Base-by-base conservation (phyloP, 1,140 invertebrate species). In the Diploscapter pachys region DNA sequence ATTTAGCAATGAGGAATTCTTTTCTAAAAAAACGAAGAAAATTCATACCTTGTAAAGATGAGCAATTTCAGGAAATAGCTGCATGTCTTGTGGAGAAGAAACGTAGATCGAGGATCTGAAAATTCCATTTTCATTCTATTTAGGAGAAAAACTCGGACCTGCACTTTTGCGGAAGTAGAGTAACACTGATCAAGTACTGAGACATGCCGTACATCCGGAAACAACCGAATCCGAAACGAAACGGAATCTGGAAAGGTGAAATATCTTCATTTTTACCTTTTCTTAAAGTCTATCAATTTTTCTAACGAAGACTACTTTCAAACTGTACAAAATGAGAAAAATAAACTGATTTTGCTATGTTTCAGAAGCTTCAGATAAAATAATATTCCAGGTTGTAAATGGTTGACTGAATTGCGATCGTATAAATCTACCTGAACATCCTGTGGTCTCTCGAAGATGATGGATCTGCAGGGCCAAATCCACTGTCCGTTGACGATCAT, bases 121-220 rank as follows among this genome's bases (percentile, higher is more conserved):
- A 54, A n/a, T 9, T 79, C 55, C 5, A 8, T 55, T 8, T 68
- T 52, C n/a, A 55, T 53, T 55, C n/a, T 6, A 52, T 52, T 73
- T 6, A 50, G 49, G 50, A 49, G 9, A 31, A 31, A 31, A 31
- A 31, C 31, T 9, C 71, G n/a, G 50, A 79, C 73, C 76, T 66
- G 64, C 81, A 82, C 51, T 70, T 71, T 65, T 82, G 78, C 3
- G 81, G 81, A 50, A 75, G 59, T 0, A 82, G 9, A 6, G 80
- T 79, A 8, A 84, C 75, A 71, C 83, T 81, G 48, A 82, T 59
- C 31, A 48, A 50, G 67, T 84, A 84, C 61, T 80, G 77, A 8
- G 82, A 84, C 3, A 76, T 56, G 50, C 80, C 66, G 48, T 77
- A 84, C 52, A 84, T 57, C 13, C 77, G 79, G 57, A 85, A 84